Percentiles rank a stretch among this genome's conserved stretches.
phyloP scores from a whole-genome alignment of 2,113 vertebrate species.

The Daboia siamensis region DNA sequence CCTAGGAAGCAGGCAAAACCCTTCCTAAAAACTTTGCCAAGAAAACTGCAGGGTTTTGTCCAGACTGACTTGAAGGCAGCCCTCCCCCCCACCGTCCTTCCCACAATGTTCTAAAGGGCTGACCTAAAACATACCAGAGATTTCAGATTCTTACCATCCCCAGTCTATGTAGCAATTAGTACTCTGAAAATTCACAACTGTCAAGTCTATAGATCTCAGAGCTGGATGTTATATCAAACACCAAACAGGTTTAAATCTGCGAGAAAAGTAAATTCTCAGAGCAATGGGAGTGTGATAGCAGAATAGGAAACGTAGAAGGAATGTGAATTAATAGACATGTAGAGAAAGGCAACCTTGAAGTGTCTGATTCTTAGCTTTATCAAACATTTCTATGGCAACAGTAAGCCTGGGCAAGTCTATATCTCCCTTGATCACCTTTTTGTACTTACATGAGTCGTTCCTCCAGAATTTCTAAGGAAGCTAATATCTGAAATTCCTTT shows the following conservation, averaged over 20 bases:
- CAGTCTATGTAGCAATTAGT: background rate
- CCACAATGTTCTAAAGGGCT: background rate
- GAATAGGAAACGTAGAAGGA: background rate
- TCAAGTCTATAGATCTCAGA: background rate
- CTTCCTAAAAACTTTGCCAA: background rate
- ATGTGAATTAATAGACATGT: background rate
- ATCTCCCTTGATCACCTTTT: background rate
- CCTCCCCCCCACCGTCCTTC: background rate
- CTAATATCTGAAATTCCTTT: slow-evolving; percentile 70
- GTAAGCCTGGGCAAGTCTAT: background rate
- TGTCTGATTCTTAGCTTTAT: background rate
- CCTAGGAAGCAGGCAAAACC: background rate
- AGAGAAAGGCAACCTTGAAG: background rate
- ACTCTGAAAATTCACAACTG: background rate
- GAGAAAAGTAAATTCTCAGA: background rate
- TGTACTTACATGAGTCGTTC: slow-evolving; percentile 75
- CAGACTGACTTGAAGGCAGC: background rate
- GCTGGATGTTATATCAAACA: background rate
- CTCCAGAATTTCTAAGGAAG: slow-evolving; percentile 69
- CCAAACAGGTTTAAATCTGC: background rate
- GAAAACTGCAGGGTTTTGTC: background rate
- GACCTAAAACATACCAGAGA: background rate
- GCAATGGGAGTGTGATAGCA: background rate
- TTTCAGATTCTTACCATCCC: background rate
- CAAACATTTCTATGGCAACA: background rate